These are phyloP conservation scores for Ambastaia sidthimunki DNA, from an alignment of 2,797 vertebrate genomes.

Conservation along the genomic window DNA sequence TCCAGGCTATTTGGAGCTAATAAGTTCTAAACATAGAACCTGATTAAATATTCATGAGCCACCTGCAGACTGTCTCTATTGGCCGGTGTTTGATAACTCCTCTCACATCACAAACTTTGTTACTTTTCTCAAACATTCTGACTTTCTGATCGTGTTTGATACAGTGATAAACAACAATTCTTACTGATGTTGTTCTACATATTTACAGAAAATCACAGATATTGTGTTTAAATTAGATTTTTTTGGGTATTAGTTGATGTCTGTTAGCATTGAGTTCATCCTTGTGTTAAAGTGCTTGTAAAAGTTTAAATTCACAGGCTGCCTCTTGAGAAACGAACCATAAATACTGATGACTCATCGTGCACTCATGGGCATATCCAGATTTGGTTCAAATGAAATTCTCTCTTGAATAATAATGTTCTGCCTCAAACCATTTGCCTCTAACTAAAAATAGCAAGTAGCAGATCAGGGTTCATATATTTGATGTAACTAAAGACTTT, in stretches of 20 bases:
- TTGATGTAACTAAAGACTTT: background rate
- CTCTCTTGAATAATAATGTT: background rate
- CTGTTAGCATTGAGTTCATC: background rate
- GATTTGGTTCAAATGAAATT: background rate
- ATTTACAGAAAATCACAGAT: background rate
- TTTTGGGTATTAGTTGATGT: background rate
- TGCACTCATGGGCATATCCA: background rate
- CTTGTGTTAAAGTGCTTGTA: background rate
- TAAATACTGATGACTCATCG: too few relatives aligned
- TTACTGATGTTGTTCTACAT: background rate
- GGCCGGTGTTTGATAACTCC: constrained; percentile 70
- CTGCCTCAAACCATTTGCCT: background rate
- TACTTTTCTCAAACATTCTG: constrained; percentile 15
- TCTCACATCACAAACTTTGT: constrained; percentile 26
- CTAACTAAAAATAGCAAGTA: background rate
- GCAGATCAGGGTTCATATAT: background rate
- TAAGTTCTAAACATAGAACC: constrained; percentile 79
- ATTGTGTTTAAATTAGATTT: background rate
- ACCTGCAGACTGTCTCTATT: constrained; percentile 68
- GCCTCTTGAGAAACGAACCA: too few relatives aligned
- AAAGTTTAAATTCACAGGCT: too few relatives aligned
- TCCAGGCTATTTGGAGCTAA: constrained; percentile 74
- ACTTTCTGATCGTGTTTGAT: background rate
- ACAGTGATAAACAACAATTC: background rate
- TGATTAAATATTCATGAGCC: constrained; percentile 81